These are phyloP conservation scores for Gymnocypris eckloni DNA, from an alignment of 2,797 vertebrate species.

Conservation along the genomic window DNA sequence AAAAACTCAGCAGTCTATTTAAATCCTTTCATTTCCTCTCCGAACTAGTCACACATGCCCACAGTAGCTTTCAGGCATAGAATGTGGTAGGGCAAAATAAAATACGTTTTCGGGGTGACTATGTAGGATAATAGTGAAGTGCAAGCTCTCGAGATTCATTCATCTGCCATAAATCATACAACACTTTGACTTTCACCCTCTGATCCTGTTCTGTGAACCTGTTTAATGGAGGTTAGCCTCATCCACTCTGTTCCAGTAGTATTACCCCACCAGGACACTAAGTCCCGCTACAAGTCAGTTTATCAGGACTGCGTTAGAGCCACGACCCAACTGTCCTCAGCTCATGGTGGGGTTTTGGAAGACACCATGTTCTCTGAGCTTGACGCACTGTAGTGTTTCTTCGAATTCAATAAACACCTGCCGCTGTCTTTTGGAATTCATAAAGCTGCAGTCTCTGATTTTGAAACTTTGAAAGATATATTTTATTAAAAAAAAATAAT, in stretches of 20 bases:
- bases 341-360: background rate
- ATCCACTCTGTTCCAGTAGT: slow-evolving; percentile 39
- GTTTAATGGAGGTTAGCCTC: slow-evolving; percentile 10
- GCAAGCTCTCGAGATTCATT: background rate
- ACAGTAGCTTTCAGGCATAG: slow-evolving; percentile 3
- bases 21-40: slow-evolving; percentile 24
- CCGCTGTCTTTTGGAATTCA: background rate
- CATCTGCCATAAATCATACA: background rate
- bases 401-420: background rate
- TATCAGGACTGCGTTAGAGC: slow-evolving; percentile 22
- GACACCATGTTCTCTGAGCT: slow-evolving; percentile 10
- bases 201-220: background rate
- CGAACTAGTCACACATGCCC: slow-evolving; percentile 24
- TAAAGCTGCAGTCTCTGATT: background rate
- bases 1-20: background rate
- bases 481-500: background rate
- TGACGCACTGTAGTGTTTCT: background rate
- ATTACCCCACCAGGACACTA: slow-evolving; percentile 60
- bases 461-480: background rate
- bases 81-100: slow-evolving; percentile 26
- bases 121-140: background rate
- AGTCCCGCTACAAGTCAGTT: slow-evolving; percentile 47
- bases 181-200: slow-evolving; percentile 20
- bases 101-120: background rate
- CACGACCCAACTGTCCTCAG: slow-evolving; percentile 4